Evolutionary conservation across 2,797 vertebrate species (phyloP).

Genomic region (Fistularia commersonii): DNA sequence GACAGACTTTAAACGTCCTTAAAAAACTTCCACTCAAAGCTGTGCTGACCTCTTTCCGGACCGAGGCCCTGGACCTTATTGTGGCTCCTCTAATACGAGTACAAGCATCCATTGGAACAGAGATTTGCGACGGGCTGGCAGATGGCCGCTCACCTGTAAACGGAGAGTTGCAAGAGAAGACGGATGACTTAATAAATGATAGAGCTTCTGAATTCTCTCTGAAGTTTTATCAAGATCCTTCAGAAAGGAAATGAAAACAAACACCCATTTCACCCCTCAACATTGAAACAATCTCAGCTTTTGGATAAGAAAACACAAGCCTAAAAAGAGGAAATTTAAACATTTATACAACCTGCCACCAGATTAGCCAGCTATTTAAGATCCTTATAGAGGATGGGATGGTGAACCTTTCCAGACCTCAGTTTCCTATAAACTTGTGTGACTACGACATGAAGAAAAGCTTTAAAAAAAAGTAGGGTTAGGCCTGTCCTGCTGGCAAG

Average conservation of each 20-base stretch:
- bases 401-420: too few species aligned
- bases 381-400: too few species aligned
- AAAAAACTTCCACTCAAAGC: background rate
- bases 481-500: conserved; percentile 26
- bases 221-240: too few species aligned
- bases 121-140: conserved; percentile 15
- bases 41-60: conserved; percentile 83
- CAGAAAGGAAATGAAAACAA: too few species aligned
- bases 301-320: too few species aligned
- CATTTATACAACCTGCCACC: too few species aligned
- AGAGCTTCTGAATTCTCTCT: background rate
- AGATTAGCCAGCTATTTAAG: too few species aligned
- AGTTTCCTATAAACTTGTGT: too few species aligned
- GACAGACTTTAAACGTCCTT: background rate
- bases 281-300: too few species aligned
- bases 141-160: conserved; percentile 61
- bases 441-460: conserved; percentile 23
- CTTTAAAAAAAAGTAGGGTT: conserved; percentile 15
- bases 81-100: conserved; percentile 76
- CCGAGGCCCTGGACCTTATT: conserved; percentile 75
- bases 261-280: too few species aligned
- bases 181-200: background rate
- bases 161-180: background rate
- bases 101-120: conserved; percentile 80
- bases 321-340: too few species aligned